A percentile compares a stretch with the other conserved stretches of the same genome.
Conservation (phyloP, 2,113 vertebrate species). For the Callorhinus ursinus region DNA sequence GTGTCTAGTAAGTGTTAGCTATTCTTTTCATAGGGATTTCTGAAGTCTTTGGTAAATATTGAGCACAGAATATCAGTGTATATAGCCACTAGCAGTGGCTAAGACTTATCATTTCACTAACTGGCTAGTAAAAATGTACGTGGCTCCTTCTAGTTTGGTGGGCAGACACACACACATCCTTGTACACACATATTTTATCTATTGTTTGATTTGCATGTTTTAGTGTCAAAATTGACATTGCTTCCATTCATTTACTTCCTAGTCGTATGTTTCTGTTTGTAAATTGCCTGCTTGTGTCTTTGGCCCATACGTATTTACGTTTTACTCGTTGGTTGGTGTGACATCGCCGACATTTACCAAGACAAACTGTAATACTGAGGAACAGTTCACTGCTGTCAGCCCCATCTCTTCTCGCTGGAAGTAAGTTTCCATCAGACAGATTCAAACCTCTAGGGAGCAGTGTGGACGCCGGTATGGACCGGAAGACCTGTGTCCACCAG, state of each 20-base stretch:
- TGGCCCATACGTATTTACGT: background rate
- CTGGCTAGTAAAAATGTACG: too few relatives aligned
- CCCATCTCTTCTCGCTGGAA: background rate
- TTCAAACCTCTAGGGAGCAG: rapidly evolving
- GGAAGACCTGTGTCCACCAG: rapidly evolving
- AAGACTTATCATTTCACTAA: background rate
- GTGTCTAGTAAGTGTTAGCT: background rate
- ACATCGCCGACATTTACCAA: rapidly evolving
- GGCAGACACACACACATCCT: background rate
- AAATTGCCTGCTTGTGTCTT: background rate
- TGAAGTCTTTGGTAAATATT: background rate
- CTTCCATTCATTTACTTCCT: background rate
- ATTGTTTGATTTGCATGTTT: background rate
- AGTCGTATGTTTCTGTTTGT: background rate
- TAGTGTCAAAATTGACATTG: background rate
- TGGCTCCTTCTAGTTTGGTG: background rate
- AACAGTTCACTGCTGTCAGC: rapidly evolving
- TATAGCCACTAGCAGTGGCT: background rate
- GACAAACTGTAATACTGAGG: rapidly evolving
- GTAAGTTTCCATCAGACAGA: background rate
- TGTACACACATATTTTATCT: rapidly evolving
- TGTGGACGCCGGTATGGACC: rapidly evolving
- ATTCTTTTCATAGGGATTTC: background rate
- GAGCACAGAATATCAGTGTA: background rate
- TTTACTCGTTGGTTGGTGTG: rapidly evolving